phyloP scores from a whole-genome alignment of 2,888 invertebrate genomes.

The Terebella lapidaria region DNA sequence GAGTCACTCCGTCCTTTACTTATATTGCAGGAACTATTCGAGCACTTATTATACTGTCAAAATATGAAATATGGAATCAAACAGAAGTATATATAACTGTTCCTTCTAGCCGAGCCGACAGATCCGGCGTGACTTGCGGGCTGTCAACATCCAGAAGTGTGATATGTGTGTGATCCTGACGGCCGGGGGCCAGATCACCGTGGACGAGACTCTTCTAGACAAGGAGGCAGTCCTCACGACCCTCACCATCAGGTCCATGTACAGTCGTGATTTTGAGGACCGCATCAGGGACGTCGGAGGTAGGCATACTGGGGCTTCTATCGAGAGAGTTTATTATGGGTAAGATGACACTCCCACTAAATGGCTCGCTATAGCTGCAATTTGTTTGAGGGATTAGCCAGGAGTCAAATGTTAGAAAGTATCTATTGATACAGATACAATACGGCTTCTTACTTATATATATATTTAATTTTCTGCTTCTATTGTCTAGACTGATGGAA shows the following conservation, averaged over 20 bases:
- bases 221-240: slow-evolving; percentile 18
- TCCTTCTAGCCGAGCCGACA: slow-evolving; percentile 9
- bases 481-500: no score
- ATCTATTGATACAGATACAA: no score
- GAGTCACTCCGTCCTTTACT: no score
- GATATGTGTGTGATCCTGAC: slow-evolving; percentile 21
- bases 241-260: slow-evolving; percentile 20
- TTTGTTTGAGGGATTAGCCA: no score
- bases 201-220: slow-evolving; percentile 18
- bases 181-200: slow-evolving; percentile 8
- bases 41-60: background rate
- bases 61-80: background rate
- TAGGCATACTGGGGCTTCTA: no score
- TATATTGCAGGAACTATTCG: no score
- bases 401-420: no score
- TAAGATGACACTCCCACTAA: no score
- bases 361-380: no score
- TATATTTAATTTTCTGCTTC: no score
- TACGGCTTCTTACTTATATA: no score
- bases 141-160: slow-evolving; percentile 14
- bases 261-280: slow-evolving; percentile 8
- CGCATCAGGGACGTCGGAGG: slow-evolving; percentile 9
- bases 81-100: background rate
- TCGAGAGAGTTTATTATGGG: no score
- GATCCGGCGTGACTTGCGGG: slow-evolving; percentile 12